Evolutionary conservation across 1,140 invertebrate species (phyloP), one percentile per base, ranked within the genome.

Genomic region (Vanessa tameamea): DNA sequence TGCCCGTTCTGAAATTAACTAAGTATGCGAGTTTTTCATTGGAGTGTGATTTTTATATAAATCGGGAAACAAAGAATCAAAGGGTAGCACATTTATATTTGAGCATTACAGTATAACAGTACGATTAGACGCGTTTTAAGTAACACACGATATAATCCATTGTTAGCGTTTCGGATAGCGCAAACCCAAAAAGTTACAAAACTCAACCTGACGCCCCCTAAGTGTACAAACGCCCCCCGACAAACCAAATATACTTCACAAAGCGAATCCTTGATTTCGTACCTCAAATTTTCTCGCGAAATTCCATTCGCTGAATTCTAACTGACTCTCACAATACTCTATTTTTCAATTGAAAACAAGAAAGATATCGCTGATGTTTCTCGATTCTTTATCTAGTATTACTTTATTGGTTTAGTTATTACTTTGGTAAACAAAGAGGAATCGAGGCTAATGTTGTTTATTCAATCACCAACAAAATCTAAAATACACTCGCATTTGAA

Each of bases 241-340:
- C 48, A 61, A 61, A 67, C 14, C 48, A 53, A 67, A 67, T 51
- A 53, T 47, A 12, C 59, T 66, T 43, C 43, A 70, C 47, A 70
- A 67, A 75, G 73, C 55, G 61, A 71, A 67, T 70, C 68, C 73
- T 47, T 75, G 73, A 71, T 75, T 70, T 71, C 26, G 64, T 63
- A 69, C 61, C 31, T 69, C 47, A 26, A 51, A 47, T 47, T 55
- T 59, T 47, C 64, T 43, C 53, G 47, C 47, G 47, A 67, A 64
- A 61, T 61, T 48, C 64, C 64, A 66, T 64, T 15, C 26, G 9
- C 1, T 68, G 66, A 55, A 53, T 67, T 67, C 16, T 31, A 67
- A 67, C 65, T 16, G 65, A 16, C 66, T 15, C 63, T 31, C 23
- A 57, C 55, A 23, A 61, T 47, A 63, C 20, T 37, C 57, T 31